Evolutionary conservation across 2,888 invertebrate genomes (phyloP), one percentile per base, ranked within the genome.

Genomic region (Tinea trinotella): DNA sequence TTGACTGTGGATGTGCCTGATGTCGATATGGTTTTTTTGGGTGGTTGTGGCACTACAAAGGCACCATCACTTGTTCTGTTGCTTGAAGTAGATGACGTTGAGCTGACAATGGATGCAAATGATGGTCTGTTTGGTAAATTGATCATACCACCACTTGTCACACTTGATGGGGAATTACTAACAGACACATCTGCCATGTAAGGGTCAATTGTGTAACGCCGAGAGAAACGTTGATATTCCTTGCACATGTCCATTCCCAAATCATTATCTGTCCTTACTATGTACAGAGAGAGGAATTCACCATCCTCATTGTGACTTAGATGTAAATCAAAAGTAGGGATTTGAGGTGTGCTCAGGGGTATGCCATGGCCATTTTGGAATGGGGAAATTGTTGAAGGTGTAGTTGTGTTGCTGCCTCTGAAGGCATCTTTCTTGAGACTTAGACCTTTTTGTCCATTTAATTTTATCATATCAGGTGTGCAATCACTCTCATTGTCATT

Each of bases 31-130:
- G 76, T 81, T 64, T 83, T 85, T 1, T 84, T 67, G 0, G 87
- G 87, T 4, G 84, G 81, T 61, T 79, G 86, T 0, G 87, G 87
- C 0, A 87, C 86, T 0, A 85, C 80, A 54, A 87, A 87, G 2
- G 75, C 71, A 0, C 87, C 87, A 55, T 87, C 87, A 53, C 82
- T 85, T 0, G 87, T 87, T 35, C 87, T 64, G 53, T 75, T 85
- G 13, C 60, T 60, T 55, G 84, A 84, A 0, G 70, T 64, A 0
- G 77, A 71, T 0, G 86, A 83, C 6, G 75, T 71, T 0, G 85
- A 81, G 57, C 82, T 81, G 1, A 77, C 72, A 1, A 79, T 80
- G 0, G 87, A 85, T 1, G 76, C 79, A 54, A 81, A 86, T 1
- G 86, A 87, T 0, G 74, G 72, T 59, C 81, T 76, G 57, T 79